Base-by-base conservation (phyloP, 2,888 invertebrate species). In the Sisyra terminalis region DNA sequence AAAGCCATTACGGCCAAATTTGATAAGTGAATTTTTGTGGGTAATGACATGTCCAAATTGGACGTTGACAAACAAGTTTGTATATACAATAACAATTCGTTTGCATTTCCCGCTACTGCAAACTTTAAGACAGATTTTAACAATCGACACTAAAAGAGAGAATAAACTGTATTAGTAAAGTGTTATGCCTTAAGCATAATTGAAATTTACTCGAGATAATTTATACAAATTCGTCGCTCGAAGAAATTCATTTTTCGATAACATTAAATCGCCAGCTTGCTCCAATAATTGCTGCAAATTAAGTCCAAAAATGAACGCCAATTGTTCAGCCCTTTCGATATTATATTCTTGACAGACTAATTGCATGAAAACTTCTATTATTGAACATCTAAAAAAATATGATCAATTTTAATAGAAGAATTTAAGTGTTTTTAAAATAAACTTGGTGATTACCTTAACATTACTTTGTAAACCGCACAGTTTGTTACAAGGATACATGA, bases 151-250 rank as follows among this genome's bases (percentile, higher is more conserved):
- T 71, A 53, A 30, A 54, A 52, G n/a, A n/a, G n/a, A n/a, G n/a
- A n/a, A n/a, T n/a, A n/a, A n/a, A n/a, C n/a, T 24, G 3, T 24
- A 24, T 24, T 24, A 24, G 24, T 24, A 24, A 24, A 24, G 7
- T 24, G 24, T n/a, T n/a, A n/a, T n/a, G n/a, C n/a, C n/a, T n/a
- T n/a, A n/a, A n/a, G n/a, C n/a, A n/a, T n/a, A n/a, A n/a, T n/a
- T n/a, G 39, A 35, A 42, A 50, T 47, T 53, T 54, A 79, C 80
- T 63, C 80, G 77, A 1, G 85, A 78, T 44, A 88, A 69, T 53
- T 83, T 81, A 60, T 85, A 92, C 14, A 89, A 71, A 46, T 81
- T 72, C 48, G 83, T 70, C 1, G 90, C 89, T 46, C 82, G 79
- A 40, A 78, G 71, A 46, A 83, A 75, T 50, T 79, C 75, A 10